Percentiles rank a stretch among this genome's conserved stretches.
Conservation (phyloP, 2,797 vertebrate genomes). For the Nyctibius grandis region DNA sequence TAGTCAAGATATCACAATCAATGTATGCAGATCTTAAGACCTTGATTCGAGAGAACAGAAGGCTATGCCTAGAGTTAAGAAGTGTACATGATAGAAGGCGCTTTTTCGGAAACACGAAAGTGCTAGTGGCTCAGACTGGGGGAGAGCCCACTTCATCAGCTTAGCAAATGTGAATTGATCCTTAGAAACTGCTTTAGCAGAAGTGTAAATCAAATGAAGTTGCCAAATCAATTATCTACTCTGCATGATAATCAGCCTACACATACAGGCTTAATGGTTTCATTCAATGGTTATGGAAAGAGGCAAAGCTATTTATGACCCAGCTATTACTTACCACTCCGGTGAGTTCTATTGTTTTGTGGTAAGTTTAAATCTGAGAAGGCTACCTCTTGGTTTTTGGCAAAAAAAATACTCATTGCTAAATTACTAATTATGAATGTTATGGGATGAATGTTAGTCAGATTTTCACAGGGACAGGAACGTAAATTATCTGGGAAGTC, state of each 20-base stretch:
- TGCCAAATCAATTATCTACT: background rate
- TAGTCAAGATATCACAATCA: background rate
- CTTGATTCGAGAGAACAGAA: background rate
- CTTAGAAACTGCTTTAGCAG: background rate
- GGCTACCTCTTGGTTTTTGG: background rate
- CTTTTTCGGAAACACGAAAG: background rate
- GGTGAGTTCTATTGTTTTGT: background rate
- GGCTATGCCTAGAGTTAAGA: background rate
- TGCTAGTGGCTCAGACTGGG: background rate
- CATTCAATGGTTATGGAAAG: background rate
- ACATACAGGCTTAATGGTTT: background rate
- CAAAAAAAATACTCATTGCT: background rate
- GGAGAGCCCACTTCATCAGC: background rate
- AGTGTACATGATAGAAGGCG: background rate
- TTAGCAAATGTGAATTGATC: background rate
- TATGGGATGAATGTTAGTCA: background rate
- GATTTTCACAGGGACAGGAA: background rate
- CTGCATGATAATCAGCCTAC: background rate
- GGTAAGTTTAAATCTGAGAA: background rate
- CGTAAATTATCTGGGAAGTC: background rate
- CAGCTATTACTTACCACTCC: background rate
- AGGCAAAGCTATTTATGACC: background rate
- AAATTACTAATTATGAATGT: background rate
- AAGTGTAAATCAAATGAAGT: background rate
- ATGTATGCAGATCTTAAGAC: background rate